Evolutionary conservation across 2,797 vertebrate genomes (phyloP).

Genomic region (Aselliscus stoliczkanus): DNA sequence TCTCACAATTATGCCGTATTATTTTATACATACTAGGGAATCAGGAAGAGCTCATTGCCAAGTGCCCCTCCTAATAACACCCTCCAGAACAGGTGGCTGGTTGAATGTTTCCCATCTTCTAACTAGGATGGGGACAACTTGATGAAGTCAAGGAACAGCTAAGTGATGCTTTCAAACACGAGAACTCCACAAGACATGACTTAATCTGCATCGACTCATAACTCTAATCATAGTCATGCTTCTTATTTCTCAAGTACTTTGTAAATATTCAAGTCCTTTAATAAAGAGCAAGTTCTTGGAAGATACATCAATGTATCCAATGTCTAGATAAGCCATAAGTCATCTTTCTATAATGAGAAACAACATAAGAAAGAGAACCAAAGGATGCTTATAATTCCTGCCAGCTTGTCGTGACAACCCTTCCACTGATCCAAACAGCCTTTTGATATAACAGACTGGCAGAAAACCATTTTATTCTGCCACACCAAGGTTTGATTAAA

Average conservation of each 20-base stretch:
- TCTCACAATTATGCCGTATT: not conserved
- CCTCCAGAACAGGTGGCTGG: not conserved
- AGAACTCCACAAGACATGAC: not conserved
- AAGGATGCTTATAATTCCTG: conserved; percentile 36
- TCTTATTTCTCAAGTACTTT: conserved; percentile 18
- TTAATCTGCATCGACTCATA: not conserved
- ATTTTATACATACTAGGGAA: not conserved
- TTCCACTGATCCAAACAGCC: not conserved
- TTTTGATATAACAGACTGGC: conserved; percentile 36
- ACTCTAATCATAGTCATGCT: conserved; percentile 4
- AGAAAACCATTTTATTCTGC: conserved; percentile 12
- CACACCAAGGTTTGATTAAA: conserved; percentile 17
- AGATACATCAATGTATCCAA: not conserved
- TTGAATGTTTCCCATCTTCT: not conserved
- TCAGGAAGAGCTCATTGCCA: not conserved
- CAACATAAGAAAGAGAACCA: not conserved
- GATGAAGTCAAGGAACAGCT: not conserved
- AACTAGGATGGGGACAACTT: not conserved
- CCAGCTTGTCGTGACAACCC: not conserved
- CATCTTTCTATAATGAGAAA: conserved; percentile 25
- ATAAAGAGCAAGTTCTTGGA: not conserved
- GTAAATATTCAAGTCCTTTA: not conserved
- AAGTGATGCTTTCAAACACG: not conserved
- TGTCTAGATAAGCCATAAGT: conserved; percentile 39
- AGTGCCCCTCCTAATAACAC: not conserved